Evolutionary conservation across 2,888 invertebrate genomes (phyloP).

Genomic region (Aphidoletes aphidimyza): DNA sequence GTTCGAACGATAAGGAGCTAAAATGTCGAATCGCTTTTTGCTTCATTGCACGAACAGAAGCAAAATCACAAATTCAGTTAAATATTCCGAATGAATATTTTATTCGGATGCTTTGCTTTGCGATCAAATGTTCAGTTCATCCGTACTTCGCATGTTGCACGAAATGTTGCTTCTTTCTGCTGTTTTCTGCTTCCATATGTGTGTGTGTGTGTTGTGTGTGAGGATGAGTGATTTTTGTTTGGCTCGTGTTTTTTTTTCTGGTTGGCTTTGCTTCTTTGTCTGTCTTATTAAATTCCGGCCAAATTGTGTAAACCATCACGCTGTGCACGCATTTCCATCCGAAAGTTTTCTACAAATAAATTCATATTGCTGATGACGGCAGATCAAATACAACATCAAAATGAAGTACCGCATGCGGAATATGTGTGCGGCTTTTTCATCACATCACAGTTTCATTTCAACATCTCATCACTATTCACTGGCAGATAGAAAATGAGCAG

Average conservation of each 20-base stretch:
- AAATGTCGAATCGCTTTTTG: constrained; percentile 32
- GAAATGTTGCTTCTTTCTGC: background rate
- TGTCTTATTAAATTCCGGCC: constrained; percentile 33
- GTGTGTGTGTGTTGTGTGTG: too few relatives aligned
- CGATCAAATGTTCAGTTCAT: too few relatives aligned
- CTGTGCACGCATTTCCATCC: constrained; percentile 29
- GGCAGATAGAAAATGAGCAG: background rate
- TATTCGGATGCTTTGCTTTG: background rate
- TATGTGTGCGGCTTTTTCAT: background rate
- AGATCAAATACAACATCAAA: constrained; percentile 6
- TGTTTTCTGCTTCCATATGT: background rate
- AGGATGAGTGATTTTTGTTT: too few relatives aligned
- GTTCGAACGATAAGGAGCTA: constrained; percentile 24
- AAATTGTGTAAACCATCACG: constrained; percentile 46
- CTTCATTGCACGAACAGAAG: constrained; percentile 19
- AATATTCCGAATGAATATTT: constrained; percentile 53
- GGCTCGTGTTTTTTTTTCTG: background rate
- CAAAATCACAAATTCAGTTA: constrained; percentile 34
- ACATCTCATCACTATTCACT: background rate
- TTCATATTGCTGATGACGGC: constrained; percentile 40
- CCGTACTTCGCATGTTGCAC: background rate
- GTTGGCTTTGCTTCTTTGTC: too few relatives aligned
- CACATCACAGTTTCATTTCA: background rate
- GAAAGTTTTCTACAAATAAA: constrained; percentile 20
- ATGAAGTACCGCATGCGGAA: constrained; percentile 22